These are phyloP conservation scores for Trichacis sp. DNA, from an alignment of 2,888 invertebrate genomes.

Conservation along the genomic window DNA sequence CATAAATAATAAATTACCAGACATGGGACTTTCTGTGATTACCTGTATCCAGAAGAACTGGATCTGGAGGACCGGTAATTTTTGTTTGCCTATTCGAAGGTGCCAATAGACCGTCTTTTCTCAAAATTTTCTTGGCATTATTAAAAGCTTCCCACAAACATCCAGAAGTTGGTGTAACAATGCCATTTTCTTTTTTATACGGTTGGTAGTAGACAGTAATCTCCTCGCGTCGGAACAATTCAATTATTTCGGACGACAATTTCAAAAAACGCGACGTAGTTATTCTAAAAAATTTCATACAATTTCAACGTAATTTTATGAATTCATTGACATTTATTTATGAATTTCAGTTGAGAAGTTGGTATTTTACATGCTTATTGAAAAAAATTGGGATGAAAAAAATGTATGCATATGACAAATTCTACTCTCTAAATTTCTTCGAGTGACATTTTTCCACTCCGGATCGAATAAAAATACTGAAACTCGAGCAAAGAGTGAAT, in stretches of 20 bases:
- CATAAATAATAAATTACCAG: neutral
- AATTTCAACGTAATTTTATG: too few species aligned
- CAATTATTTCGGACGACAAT: conserved; percentile 26
- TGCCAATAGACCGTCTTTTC: conserved; percentile 22
- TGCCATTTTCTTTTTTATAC: conserved; percentile 24
- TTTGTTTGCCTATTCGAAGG: neutral
- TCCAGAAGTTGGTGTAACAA: conserved; percentile 23
- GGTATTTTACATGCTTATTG: too few species aligned
- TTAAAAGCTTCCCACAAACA: conserved; percentile 34
- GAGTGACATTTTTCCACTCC: too few species aligned
- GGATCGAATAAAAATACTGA: too few species aligned
- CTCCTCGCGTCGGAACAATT: conserved; percentile 27
- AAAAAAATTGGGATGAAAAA: too few species aligned
- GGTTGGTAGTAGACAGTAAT: conserved; percentile 28
- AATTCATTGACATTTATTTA: too few species aligned
- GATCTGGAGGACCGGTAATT: too few species aligned
- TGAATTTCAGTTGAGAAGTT: too few species aligned
- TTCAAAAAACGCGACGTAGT: conserved; percentile 24
- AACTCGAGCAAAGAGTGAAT: too few species aligned
- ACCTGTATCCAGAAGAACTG: neutral
- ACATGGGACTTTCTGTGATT: neutral
- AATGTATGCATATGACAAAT: too few species aligned
- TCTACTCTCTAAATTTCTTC: too few species aligned
- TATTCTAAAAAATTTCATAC: conserved; percentile 30
- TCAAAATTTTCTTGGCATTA: conserved; percentile 25